These are phyloP conservation scores for Sciurus niger DNA, from an alignment of 2,113 vertebrate genomes.

Conservation along the genomic window DNA sequence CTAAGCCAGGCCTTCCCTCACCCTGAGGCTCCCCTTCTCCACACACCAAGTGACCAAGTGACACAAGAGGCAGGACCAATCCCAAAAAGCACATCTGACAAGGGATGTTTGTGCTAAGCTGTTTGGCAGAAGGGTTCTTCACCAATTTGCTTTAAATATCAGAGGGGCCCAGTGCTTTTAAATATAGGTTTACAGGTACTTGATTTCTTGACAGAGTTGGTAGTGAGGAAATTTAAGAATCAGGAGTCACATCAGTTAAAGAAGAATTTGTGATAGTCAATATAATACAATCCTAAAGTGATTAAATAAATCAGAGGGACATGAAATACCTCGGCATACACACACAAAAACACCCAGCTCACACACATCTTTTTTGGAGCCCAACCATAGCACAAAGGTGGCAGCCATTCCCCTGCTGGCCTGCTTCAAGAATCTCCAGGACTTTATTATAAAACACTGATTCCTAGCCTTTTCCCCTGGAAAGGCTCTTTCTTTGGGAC, in stretches of 20 bases:
- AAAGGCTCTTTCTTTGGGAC: neutral
- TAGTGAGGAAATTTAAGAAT: neutral
- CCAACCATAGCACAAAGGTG: neutral
- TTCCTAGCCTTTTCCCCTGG: neutral
- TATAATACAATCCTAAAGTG: neutral
- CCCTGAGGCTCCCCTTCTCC: no score
- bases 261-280: neutral
- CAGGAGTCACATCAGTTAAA: neutral
- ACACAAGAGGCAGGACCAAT: neutral
- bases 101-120: neutral
- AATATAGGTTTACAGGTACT: neutral
- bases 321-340: neutral
- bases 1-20: neutral
- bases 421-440: neutral
- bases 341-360: neutral
- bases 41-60: no score
- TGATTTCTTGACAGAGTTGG: neutral
- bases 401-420: neutral
- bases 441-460: neutral
- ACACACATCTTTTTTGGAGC: neutral
- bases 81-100: neutral
- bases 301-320: neutral
- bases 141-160: conserved; percentile 29
- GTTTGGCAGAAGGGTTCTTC: neutral
- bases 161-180: neutral